phyloP scores from a whole-genome alignment of 2,113 vertebrate species.

The Speoplatyrhinus poulsoni region DNA sequence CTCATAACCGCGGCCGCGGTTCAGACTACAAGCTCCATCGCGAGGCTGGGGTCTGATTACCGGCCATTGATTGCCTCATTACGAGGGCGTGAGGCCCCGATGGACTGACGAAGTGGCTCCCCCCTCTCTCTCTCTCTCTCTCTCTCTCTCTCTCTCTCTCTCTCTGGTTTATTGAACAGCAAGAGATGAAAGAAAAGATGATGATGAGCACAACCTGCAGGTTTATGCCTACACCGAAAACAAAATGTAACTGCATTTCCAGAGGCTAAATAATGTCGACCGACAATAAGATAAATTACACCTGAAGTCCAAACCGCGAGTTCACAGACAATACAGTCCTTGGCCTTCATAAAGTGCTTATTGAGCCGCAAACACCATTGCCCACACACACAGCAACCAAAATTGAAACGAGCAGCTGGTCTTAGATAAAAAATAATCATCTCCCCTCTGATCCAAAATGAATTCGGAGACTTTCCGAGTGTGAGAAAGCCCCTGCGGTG shows the following conservation, averaged over 20 bases:
- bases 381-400: background rate
- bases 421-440: conserved; percentile 20
- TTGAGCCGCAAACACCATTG: background rate
- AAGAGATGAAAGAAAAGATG: conserved; percentile 41
- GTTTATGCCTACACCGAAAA: background rate
- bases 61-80: conserved; percentile 71
- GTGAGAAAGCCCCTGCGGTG: background rate
- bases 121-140: conserved; percentile 8
- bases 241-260: too few relatives aligned
- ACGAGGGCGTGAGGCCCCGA: conserved; percentile 49
- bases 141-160: conserved; percentile 10
- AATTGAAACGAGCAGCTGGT: conserved; percentile 21
- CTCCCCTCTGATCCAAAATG: conserved; percentile 28
- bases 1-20: conserved; percentile 19
- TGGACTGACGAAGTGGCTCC: conserved; percentile 29
- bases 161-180: conserved; percentile 38
- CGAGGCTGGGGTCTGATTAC: conserved; percentile 58
- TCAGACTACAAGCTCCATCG: conserved; percentile 43
- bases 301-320: too few relatives aligned
- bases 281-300: too few relatives aligned
- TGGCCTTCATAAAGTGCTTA: background rate
- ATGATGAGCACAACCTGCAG: conserved; percentile 38
- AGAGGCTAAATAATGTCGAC: too few relatives aligned
- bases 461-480: background rate
- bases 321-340: background rate